Percentiles rank a stretch among this genome's conserved stretches.
Conservation (phyloP, 2,888 invertebrate genomes). For the Plutella xylostella region DNA sequence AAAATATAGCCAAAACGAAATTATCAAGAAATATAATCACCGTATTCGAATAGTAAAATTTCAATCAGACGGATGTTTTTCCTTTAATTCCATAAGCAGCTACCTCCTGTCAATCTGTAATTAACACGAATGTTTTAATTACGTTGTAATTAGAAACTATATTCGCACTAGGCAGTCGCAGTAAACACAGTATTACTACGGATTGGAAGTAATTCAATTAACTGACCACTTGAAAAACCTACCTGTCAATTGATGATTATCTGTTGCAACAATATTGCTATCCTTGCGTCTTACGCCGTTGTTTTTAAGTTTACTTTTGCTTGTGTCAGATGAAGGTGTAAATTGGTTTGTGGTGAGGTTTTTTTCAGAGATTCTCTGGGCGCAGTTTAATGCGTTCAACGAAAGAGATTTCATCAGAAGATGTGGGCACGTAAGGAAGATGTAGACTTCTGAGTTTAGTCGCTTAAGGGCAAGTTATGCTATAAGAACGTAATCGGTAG, state of each 20-base stretch:
- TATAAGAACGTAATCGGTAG: neutral
- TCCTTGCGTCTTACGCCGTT: neutral
- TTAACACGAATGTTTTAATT: no score
- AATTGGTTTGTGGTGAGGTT: slow-evolving; percentile 25
- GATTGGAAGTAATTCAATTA: slow-evolving; percentile 22
- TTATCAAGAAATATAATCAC: no score
- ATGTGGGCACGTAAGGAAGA: slow-evolving; percentile 27
- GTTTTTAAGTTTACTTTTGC: neutral
- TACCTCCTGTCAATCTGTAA: no score
- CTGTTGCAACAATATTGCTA: neutral
- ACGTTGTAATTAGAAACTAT: slow-evolving; percentile 47
- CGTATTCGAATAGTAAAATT: no score
- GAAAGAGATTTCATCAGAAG: slow-evolving; percentile 39
- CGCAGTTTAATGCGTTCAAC: slow-evolving; percentile 31
- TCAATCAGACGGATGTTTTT: no score
- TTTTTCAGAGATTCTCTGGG: slow-evolving; percentile 34
- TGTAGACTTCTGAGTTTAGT: slow-evolving; percentile 14
- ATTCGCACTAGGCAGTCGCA: slow-evolving; percentile 36
- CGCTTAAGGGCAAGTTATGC: neutral
- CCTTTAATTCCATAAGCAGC: no score
- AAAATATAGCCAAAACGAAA: no score
- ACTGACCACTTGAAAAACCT: slow-evolving; percentile 34
- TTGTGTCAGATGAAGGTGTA: neutral
- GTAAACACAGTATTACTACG: slow-evolving; percentile 38
- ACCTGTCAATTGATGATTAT: slow-evolving; percentile 14